Conservation (phyloP, 2,797 vertebrate species). For the Leucoraja ocellata region DNA sequence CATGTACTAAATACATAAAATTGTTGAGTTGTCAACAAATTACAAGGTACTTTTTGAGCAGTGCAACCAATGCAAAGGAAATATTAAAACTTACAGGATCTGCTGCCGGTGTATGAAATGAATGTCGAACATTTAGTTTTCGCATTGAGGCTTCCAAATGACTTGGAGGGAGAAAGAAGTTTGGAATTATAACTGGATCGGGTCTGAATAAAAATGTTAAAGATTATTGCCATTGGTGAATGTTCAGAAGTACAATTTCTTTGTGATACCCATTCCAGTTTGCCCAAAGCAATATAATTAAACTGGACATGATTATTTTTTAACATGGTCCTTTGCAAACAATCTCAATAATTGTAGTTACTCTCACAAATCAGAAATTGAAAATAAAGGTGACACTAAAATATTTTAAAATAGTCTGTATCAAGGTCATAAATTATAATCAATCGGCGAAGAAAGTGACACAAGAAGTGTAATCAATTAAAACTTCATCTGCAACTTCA, state of each 20-base stretch:
- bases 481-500: no score
- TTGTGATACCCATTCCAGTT: background rate
- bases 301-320: background rate
- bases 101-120: conserved; percentile 49
- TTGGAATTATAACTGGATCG: conserved; percentile 64
- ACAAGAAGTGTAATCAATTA: no score
- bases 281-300: background rate
- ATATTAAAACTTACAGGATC: conserved; percentile 58
- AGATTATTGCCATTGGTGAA: conserved; percentile 44
- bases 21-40: background rate
- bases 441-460: no score
- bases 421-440: no score
- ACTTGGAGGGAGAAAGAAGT: conserved; percentile 83
- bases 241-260: background rate
- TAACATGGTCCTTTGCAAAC: no score
- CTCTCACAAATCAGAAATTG: no score
- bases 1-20: background rate
- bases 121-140: conserved; percentile 64
- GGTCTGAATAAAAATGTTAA: conserved; percentile 66
- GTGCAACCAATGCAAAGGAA: background rate
- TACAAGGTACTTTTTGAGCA: background rate
- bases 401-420: no score
- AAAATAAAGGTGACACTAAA: no score
- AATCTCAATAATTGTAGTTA: no score
- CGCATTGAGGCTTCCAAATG: conserved; percentile 83